phyloP scores from a whole-genome alignment of 2,797 vertebrate species.

The Scyliorhinus canicula region DNA sequence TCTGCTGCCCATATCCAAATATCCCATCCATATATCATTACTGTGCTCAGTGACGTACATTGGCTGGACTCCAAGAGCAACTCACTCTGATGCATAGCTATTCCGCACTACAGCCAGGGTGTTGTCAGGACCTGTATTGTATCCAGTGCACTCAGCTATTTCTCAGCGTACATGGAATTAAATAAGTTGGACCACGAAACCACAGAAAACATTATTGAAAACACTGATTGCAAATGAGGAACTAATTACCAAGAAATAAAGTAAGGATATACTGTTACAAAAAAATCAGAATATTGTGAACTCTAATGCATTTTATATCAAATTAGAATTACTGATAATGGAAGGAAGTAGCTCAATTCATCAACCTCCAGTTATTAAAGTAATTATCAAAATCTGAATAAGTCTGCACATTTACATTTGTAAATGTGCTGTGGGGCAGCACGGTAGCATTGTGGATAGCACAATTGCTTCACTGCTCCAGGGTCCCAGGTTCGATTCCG shows the following conservation, averaged over 20 bases:
- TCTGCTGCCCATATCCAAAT: too few species aligned
- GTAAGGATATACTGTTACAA: background rate
- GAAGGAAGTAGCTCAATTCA: background rate
- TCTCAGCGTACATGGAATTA: background rate
- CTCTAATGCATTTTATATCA: background rate
- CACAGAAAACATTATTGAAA: background rate
- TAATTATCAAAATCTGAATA: background rate
- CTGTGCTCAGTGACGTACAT: background rate
- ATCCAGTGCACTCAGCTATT: background rate
- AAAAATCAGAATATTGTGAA: background rate
- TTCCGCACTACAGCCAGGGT: background rate
- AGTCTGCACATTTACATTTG: background rate
- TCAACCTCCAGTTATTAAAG: background rate
- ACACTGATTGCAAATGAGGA: background rate
- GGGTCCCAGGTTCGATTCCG: too few species aligned
- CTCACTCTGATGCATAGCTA: background rate
- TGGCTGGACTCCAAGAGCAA: background rate
- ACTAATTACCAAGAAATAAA: background rate
- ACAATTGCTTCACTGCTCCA: too few species aligned
- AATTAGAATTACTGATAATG: background rate
- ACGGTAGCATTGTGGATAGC: too few species aligned
- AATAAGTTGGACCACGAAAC: background rate
- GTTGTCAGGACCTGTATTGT: too few species aligned
- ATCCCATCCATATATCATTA: background rate
- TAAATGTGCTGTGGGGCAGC: too few species aligned